Evolutionary conservation across 2,888 invertebrate genomes (phyloP).

Genomic region (Andrena camellia): DNA sequence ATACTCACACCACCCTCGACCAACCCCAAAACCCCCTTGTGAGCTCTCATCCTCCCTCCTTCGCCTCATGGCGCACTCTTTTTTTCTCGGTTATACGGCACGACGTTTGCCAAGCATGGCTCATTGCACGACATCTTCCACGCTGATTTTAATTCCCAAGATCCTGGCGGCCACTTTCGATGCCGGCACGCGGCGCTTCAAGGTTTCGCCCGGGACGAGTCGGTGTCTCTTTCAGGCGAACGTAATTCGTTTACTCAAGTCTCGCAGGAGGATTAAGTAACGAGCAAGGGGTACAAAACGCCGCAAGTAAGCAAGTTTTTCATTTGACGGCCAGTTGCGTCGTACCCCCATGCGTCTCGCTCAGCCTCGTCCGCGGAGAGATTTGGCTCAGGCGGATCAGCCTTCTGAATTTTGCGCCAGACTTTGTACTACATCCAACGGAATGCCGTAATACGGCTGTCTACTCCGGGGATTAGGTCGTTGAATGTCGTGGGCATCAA

Average conservation of each 20-base stretch:
- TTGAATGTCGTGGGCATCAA: constrained; percentile 47
- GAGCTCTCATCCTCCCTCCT: constrained; percentile 70
- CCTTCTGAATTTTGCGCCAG: constrained; percentile 42
- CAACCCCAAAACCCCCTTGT: constrained; percentile 77
- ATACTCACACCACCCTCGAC: constrained; percentile 80
- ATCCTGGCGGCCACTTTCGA: constrained; percentile 22
- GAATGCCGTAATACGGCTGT: constrained; percentile 53
- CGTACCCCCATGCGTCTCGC: constrained; percentile 10
- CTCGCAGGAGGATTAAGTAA: background rate
- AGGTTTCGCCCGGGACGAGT: background rate
- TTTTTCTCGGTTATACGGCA: constrained; percentile 64
- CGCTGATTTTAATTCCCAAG: constrained; percentile 62
- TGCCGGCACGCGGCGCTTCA: background rate
- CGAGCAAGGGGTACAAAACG: background rate
- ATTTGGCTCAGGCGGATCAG: constrained; percentile 44
- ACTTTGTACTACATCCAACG: constrained; percentile 31
- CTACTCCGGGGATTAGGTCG: constrained; percentile 54
- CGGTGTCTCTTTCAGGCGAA: background rate
- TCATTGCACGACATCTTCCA: constrained; percentile 65
- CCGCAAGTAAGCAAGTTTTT: constrained; percentile 34
- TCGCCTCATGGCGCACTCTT: constrained; percentile 64
- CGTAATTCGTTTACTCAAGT: background rate
- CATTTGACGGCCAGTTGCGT: constrained; percentile 23
- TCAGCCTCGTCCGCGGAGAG: constrained; percentile 25
- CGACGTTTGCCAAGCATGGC: constrained; percentile 79